phyloP scores from a whole-genome alignment of 2,113 vertebrate genomes.

The Atlantisia rogersi region DNA sequence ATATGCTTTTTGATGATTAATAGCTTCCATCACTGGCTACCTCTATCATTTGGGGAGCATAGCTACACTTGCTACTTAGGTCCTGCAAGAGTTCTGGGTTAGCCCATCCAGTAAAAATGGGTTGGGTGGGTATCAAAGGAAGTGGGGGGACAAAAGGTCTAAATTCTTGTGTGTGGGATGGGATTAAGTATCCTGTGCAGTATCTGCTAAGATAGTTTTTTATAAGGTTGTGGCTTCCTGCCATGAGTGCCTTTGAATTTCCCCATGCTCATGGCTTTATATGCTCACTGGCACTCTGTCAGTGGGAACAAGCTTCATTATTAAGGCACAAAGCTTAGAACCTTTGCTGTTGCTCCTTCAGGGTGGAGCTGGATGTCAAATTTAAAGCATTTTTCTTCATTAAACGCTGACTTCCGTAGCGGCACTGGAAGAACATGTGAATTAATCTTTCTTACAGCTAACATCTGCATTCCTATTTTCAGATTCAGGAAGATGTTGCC shows the following conservation, averaged over 20 bases:
- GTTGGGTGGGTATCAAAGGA: not conserved
- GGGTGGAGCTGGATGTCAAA: not conserved
- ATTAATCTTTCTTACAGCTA: not conserved
- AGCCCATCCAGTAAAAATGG: not conserved
- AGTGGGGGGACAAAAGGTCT: not conserved
- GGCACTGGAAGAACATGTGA: not conserved
- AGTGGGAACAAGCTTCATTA: not conserved
- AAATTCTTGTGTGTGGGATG: not conserved
- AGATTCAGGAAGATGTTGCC: slow-evolving; percentile 86
- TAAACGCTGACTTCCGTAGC: not conserved
- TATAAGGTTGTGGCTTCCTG: not conserved
- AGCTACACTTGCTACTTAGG: not conserved
- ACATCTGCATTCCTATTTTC: slow-evolving; percentile 14
- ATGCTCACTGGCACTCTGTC: not conserved
- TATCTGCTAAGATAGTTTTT: not conserved
- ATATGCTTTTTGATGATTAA: not conserved
- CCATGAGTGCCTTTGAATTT: not conserved
- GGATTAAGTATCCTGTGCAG: not conserved
- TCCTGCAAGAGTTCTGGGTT: not conserved
- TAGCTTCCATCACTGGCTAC: not conserved
- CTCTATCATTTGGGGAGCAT: not conserved
- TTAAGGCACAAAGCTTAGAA: not conserved
- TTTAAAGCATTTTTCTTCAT: not conserved
- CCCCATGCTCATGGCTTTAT: not conserved
- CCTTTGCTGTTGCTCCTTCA: not conserved